Percentiles rank a stretch among this genome's conserved stretches.
phyloP scores from a whole-genome alignment of 2,797 vertebrate species.

The Mormyrus proboscirostris region DNA sequence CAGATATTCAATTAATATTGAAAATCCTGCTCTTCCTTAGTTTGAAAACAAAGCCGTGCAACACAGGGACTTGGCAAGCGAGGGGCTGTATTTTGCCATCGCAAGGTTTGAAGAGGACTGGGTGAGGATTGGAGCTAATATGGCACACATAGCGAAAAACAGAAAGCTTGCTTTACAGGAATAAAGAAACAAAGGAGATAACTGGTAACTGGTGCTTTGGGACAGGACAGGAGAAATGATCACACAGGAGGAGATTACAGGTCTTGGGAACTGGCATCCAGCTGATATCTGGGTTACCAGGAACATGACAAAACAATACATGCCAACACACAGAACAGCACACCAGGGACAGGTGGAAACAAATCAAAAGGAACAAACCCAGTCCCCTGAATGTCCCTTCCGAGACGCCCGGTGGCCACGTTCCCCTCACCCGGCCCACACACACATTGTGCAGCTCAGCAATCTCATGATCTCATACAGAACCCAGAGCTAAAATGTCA shows the following conservation, averaged over 20 bases:
- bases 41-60: background rate
- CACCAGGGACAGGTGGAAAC: background rate
- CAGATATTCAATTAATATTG: background rate
- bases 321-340: background rate
- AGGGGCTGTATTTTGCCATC: background rate
- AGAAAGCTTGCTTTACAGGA: background rate
- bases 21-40: background rate
- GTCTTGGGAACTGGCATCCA: background rate
- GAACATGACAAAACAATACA: background rate
- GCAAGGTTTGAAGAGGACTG: background rate
- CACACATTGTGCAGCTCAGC: background rate
- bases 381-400: background rate
- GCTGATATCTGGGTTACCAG: slow-evolving; percentile 1
- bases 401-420: background rate
- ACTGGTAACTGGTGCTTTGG: background rate
- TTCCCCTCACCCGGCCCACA: background rate
- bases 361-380: background rate
- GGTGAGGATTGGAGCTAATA: background rate
- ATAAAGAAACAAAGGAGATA: background rate
- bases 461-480: background rate
- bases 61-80: background rate
- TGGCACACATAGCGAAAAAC: background rate
- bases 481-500: background rate
- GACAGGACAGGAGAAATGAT: background rate
- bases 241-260: slow-evolving; percentile 1